A percentile compares a stretch with the other conserved stretches of the same genome.
Conservation (phyloP, 2,797 vertebrate genomes). For the Peromyscus melanophrys region DNA sequence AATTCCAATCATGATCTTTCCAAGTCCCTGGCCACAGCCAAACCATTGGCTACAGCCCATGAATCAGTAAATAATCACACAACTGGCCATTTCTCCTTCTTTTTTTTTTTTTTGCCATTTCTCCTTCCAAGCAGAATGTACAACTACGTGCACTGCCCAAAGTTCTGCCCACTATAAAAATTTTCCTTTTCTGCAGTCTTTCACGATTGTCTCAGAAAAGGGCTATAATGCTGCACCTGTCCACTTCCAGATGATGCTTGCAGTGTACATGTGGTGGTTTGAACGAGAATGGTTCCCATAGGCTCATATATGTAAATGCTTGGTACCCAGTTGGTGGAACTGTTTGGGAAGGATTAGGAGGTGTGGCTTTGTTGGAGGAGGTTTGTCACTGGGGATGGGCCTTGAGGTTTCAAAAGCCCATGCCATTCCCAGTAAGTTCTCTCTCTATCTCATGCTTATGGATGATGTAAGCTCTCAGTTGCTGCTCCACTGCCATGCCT, state of each 20-base stretch:
- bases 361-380: no score
- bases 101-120: not conserved
- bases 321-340: not conserved
- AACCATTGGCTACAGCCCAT: not conserved
- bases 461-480: no score
- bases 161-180: not conserved
- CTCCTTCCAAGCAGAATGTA: not conserved
- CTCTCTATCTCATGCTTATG: no score
- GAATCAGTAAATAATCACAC: not conserved
- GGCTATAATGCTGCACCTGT: not conserved
- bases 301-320: not conserved
- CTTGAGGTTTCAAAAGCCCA: no score
- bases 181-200: not conserved
- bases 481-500: no score
- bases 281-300: not conserved
- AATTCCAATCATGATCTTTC: not conserved
- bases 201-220: not conserved
- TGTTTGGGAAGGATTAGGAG: no score
- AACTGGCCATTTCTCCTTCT: not conserved
- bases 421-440: no score
- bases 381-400: no score
- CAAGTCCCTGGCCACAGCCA: not conserved
- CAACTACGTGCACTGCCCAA: not conserved
- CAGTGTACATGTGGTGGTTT: not conserved
- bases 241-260: not conserved